Base-by-base conservation (phyloP, 2,888 invertebrate species). In the Aspidapion aeneum region DNA sequence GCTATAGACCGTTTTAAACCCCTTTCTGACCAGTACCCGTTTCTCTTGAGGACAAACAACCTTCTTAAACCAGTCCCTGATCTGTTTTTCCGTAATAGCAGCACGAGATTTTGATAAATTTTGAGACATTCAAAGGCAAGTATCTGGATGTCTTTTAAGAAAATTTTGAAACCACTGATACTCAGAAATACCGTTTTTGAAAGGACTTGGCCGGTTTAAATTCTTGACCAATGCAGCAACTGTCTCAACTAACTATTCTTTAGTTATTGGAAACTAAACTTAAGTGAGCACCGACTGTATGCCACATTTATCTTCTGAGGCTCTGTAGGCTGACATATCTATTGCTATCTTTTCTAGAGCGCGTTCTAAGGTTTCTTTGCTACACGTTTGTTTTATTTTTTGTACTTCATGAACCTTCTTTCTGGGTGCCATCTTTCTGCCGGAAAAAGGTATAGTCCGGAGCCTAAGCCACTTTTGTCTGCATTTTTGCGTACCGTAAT, bases 261-360 rank as follows among this genome's bases (percentile, higher is more conserved):
- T n/a, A n/a, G n/a, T n/a, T n/a, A n/a, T n/a, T n/a, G n/a, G n/a
- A n/a, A n/a, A n/a, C n/a, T n/a, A n/a, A n/a, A n/a, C 55, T 7
- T n/a, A 54, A n/a, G 58, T 18, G 50, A 61, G 56, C 16, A 63
- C 21, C 17, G 63, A 51, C 21, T 61, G 52, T 52, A 21, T 12
- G 17, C 58, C 61, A 57, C 61, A 61, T 57, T 61, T 61, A 35
- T 63, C 19, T 7, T 48, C 17, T 55, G 61, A 61, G 16, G 55
- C 51, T 17, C 35, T 57, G 35, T 35, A 35, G 35, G 35, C 35
- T 35, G 35, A 35, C 35, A 35, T 35, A 35, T 12, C 35, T 7
- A 7, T 3, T 35, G 35, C 12, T 12, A 35, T 35, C 35, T 35
- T 12, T 35, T 35, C 35, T 12, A 35, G 3, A 35, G 35, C 35